Percentiles rank a stretch among this genome's conserved stretches.
These are phyloP conservation scores for Protonibea diacanthus DNA, from an alignment of 2,797 vertebrate genomes.

Conservation along the genomic window DNA sequence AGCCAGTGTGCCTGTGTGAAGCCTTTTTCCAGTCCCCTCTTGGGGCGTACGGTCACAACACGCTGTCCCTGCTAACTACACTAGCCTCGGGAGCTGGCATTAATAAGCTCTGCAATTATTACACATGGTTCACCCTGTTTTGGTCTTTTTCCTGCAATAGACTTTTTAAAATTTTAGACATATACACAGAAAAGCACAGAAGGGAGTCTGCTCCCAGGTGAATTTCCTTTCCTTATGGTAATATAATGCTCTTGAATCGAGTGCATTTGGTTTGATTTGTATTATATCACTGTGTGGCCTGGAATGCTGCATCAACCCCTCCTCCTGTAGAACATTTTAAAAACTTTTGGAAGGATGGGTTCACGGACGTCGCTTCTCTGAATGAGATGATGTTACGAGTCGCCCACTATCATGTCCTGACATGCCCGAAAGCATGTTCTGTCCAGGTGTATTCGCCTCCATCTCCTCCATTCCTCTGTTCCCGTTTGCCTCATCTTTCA, in stretches of 20 bases:
- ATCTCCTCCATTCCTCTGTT: constrained; percentile 41
- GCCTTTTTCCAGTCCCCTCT: constrained; percentile 73
- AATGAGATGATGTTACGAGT: constrained; percentile 38
- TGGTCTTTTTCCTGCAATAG: constrained; percentile 50
- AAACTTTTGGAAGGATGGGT: constrained; percentile 10
- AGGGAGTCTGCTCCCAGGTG: constrained; percentile 8
- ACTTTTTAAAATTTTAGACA: constrained; percentile 22
- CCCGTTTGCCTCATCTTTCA: constrained; percentile 59
- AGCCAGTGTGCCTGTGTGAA: constrained; percentile 72
- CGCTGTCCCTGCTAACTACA: constrained; percentile 76
- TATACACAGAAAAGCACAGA: constrained; percentile 17
- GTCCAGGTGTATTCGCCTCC: constrained; percentile 62
- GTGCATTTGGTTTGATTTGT: constrained; percentile 28
- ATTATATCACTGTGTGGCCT: neutral
- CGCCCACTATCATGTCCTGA: constrained; percentile 33
- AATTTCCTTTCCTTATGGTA: constrained; percentile 11
- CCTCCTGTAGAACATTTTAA: neutral
- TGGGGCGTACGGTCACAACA: constrained; percentile 72
- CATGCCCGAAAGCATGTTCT: constrained; percentile 60
- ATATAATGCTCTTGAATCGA: constrained; percentile 12
- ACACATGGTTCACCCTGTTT: constrained; percentile 63
- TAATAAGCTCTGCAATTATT: constrained; percentile 73
- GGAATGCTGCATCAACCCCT: constrained; percentile 6
- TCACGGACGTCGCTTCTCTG: neutral
- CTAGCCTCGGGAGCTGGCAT: constrained; percentile 60